Conservation (phyloP, 2,113 vertebrate species). For the Mobula birostris region DNA sequence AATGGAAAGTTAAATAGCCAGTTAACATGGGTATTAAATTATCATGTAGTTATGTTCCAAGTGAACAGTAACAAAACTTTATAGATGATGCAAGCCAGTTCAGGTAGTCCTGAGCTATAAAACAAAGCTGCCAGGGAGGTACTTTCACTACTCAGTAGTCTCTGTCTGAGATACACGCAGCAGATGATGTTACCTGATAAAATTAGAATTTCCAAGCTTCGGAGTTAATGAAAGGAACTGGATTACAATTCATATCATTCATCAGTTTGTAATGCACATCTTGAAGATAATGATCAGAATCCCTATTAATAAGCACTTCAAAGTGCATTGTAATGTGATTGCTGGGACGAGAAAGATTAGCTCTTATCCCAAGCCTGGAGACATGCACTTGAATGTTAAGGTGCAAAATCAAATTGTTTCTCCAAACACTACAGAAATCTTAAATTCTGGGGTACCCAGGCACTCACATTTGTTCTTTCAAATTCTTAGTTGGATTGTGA, state of each 20-base stretch:
- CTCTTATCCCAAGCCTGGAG: background rate
- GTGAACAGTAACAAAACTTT: background rate
- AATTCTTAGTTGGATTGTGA: background rate
- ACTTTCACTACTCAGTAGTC: background rate
- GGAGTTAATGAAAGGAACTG: background rate
- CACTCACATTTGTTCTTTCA: too few relatives aligned
- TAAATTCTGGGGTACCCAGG: background rate
- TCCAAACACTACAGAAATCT: background rate
- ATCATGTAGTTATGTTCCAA: background rate
- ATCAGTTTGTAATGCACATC: constrained; percentile 5
- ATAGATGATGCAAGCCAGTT: background rate
- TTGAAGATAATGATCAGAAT: background rate
- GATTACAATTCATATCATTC: constrained; percentile 4
- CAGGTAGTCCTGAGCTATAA: constrained; percentile 15
- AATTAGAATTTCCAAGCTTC: constrained; percentile 20
- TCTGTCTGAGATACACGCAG: background rate
- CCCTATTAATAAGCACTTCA: background rate
- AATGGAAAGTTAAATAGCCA: background rate
- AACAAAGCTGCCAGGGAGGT: constrained; percentile 39
- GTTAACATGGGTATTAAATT: background rate
- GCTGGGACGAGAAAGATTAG: background rate
- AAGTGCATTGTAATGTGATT: background rate
- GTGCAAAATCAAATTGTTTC: background rate
- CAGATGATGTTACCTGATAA: constrained; percentile 13
- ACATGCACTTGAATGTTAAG: background rate